phyloP scores from a whole-genome alignment of 2,888 invertebrate genomes.

The Cataglyphis rosenhaueri region DNA sequence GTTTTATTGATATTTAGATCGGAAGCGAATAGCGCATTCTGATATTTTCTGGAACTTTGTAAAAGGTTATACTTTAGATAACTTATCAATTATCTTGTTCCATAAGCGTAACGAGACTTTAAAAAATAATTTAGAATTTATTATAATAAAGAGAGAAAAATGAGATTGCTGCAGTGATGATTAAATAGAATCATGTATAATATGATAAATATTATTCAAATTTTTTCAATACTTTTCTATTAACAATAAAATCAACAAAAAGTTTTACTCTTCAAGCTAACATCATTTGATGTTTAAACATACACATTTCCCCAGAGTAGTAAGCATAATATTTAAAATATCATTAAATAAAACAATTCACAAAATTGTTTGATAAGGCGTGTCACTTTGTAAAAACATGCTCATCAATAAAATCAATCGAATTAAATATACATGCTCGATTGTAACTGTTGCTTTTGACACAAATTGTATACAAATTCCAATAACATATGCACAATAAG shows the following conservation, averaged over 20 bases:
- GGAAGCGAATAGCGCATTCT: constrained; percentile 27
- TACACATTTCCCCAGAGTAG: not conserved
- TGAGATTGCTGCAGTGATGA: not conserved
- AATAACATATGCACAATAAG: not conserved
- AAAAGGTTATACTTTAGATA: constrained; percentile 28
- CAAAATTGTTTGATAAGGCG: not conserved
- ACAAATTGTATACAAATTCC: not conserved
- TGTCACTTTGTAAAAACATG: not conserved
- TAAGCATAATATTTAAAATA: not conserved
- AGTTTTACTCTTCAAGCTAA: not conserved
- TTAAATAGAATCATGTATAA: not conserved
- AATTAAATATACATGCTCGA: not conserved
- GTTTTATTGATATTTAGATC: constrained; percentile 30
- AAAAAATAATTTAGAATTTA: not conserved
- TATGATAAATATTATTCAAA: not conserved
- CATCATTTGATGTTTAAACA: not conserved
- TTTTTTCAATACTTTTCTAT: not conserved
- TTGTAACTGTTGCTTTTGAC: constrained; percentile 3
- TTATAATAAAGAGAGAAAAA: not conserved
- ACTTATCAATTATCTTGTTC: constrained; percentile 41
- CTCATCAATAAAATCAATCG: constrained; percentile 10
- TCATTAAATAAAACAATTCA: not conserved
- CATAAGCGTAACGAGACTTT: not conserved
- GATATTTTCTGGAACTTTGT: not conserved
- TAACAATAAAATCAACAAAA: not conserved